Conservation (phyloP, 2,113 vertebrate genomes). For the Galbula dea region DNA sequence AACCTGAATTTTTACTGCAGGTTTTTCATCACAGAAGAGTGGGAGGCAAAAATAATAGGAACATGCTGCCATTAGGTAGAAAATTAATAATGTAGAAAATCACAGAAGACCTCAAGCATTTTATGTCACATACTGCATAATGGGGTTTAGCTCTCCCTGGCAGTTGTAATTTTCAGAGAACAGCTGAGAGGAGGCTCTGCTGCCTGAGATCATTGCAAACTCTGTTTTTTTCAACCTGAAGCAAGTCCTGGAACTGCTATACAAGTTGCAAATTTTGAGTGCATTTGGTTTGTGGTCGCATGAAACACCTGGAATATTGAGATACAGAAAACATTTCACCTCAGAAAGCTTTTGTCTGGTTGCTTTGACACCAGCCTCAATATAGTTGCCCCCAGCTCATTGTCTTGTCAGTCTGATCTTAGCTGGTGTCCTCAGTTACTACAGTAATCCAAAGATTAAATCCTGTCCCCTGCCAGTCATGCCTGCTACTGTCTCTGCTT, state of each 20-base stretch:
- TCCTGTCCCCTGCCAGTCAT: neutral
- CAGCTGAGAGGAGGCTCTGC: neutral
- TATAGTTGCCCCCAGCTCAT: neutral
- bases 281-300: neutral
- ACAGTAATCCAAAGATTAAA: neutral
- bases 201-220: neutral
- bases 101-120: neutral
- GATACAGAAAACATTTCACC: neutral
- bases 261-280: neutral
- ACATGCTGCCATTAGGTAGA: neutral
- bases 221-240: neutral
- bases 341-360: neutral
- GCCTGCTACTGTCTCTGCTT: neutral
- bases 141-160: neutral
- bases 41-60: constrained; percentile 43
- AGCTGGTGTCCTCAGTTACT: neutral
- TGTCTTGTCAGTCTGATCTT: neutral
- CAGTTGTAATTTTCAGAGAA: neutral
- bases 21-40: constrained; percentile 12
- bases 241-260: neutral
- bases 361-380: neutral
- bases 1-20: constrained; percentile 18
- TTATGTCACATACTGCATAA: constrained; percentile 7
- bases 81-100: constrained; percentile 30
- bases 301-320: neutral